Conservation (phyloP, 2,113 vertebrate species). For the Labeo catla region DNA sequence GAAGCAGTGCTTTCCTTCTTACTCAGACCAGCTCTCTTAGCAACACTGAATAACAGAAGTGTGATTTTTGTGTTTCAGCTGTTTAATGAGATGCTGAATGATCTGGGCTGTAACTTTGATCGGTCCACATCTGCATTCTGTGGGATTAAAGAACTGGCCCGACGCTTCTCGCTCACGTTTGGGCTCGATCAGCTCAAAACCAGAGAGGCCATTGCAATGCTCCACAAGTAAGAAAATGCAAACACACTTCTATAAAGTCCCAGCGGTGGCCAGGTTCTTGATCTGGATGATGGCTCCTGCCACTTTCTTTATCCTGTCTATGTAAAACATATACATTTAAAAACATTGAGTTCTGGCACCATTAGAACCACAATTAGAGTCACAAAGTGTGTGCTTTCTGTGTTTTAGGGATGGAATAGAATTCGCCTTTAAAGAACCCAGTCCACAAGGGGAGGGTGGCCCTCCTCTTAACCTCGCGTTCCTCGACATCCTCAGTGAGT, state of each 20-base stretch:
- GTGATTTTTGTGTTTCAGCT: slow-evolving; percentile 75
- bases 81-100: slow-evolving; percentile 98
- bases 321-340: neutral
- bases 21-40: neutral
- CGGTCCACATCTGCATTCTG: slow-evolving; percentile 94
- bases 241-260: neutral
- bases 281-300: neutral
- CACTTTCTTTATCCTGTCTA: neutral
- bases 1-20: slow-evolving; percentile 9
- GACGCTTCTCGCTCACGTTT: slow-evolving; percentile 97
- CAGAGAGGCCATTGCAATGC: slow-evolving; percentile 97
- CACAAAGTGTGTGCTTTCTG: slow-evolving; percentile 23
- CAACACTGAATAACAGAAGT: neutral
- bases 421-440: slow-evolving; percentile 98
- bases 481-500: slow-evolving; percentile 97
- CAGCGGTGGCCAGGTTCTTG: neutral
- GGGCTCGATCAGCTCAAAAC: slow-evolving; percentile 98
- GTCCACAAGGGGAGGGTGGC: slow-evolving; percentile 94
- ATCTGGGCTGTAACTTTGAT: slow-evolving; percentile 94
- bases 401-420: slow-evolving; percentile 92
- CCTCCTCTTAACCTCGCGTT: slow-evolving; percentile 96
- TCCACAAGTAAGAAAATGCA: slow-evolving; percentile 91
- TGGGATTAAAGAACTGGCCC: slow-evolving; percentile 96
- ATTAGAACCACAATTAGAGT: neutral
- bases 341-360: neutral